Conservation (phyloP, 2,888 invertebrate species). For the Agrotis segetum region DNA sequence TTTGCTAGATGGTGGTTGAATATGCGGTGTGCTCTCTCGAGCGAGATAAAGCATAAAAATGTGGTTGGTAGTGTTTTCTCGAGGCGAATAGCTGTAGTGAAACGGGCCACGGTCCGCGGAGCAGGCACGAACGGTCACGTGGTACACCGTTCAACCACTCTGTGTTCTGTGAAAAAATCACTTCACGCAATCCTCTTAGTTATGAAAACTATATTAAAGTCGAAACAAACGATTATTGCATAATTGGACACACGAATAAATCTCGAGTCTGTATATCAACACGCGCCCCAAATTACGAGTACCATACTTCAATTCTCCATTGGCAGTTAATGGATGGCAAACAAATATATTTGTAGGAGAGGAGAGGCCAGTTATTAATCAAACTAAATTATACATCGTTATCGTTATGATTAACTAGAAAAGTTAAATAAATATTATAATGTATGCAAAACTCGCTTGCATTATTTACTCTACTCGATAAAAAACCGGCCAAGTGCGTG, state of each 20-base stretch:
- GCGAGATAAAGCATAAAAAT: conserved; percentile 87
- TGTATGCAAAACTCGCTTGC: conserved; percentile 18
- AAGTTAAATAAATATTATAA: conserved; percentile 14
- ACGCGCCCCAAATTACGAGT: conserved; percentile 46
- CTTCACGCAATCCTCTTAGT: conserved; percentile 60
- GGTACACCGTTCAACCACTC: conserved; percentile 65
- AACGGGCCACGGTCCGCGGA: conserved; percentile 84
- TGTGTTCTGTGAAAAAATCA: conserved; percentile 51
- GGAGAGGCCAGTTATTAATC: conserved; percentile 16
- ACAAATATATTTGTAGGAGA: conserved; percentile 15
- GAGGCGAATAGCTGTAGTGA: conserved; percentile 89
- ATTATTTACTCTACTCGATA: conserved; percentile 11
- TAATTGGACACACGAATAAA: conserved; percentile 54
- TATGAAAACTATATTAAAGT: conserved; percentile 51
- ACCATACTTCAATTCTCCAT: conserved; percentile 30
- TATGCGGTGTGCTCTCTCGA: conserved; percentile 77
- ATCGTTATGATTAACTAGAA: conserved; percentile 3
- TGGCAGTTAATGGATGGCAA: conserved; percentile 6
- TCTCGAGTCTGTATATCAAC: conserved; percentile 36
- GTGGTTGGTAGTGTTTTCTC: conserved; percentile 84
- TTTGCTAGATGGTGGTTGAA: conserved; percentile 52
- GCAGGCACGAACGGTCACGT: conserved; percentile 74
- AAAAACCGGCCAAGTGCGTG: too few species aligned
- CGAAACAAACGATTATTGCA: conserved; percentile 56
- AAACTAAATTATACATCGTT: conserved; percentile 11